Base-by-base conservation (phyloP, 2,797 vertebrate genomes). In the Peromyscus eremicus region DNA sequence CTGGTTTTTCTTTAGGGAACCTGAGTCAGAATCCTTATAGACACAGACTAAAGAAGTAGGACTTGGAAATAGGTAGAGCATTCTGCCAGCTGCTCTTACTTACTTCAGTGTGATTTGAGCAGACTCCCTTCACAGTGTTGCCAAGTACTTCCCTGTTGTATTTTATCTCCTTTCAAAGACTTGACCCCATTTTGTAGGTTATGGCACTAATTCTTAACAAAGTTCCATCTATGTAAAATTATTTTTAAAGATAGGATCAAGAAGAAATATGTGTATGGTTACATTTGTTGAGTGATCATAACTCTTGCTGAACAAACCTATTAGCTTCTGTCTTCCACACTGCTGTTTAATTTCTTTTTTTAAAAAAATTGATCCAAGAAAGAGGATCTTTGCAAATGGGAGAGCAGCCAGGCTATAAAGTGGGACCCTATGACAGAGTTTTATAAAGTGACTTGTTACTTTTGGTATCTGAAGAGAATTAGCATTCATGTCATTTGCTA, bases 121-220 rank as follows among this genome's bases (percentile, higher is more conserved):
- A 91, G 21, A 13, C 21, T 71, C n/a, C 23, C 21, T 37, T 64
- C 4, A n/a, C 1, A 16, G 27, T 89, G 57, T 84, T 49, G n/a
- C 77, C 43, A 37, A 60, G 12, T 37, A 29, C 27, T 27, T 80
- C 19, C 16, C 64, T 76, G 4, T 80, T 90, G 6, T 79, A 25
- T 85, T 94, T 89, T 90, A 92, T 43, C 81, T 93, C 92, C 55
- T 92, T 92, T 89, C 9, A 66, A 62, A 94, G 23, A 83, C 13
- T 86, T 89, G n/a, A 86, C 46, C 52, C 73, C 34, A 52, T 95
- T 91, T 91, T 75, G n/a, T 64, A 89, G n/a, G 14, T 80, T 93
- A 96, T 23, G 46, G n/a, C 37, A 86, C 94, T 91, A 46, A 79
- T 94, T 92, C 92, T 95, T 92, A 95, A 60, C 52, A n/a, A 92